Evolutionary conservation across 2,888 invertebrate species (phyloP).

Genomic region (Meteorus colon): DNA sequence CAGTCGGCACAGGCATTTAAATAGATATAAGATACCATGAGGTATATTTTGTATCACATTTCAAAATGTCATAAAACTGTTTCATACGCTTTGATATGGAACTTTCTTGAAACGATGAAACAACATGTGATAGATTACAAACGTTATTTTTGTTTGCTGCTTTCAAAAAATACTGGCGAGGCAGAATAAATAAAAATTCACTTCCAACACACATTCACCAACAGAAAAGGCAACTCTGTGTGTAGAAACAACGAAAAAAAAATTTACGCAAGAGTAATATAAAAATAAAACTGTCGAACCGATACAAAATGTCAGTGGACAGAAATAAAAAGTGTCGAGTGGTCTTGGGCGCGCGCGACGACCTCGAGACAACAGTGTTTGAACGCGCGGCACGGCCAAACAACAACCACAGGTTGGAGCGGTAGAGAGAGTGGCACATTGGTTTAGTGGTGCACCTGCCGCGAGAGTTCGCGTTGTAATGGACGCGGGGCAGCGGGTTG

Average conservation of each 20-base stretch:
- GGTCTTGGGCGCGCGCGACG: slow-evolving; percentile 4
- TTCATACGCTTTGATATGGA: background rate
- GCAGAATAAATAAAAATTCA: background rate
- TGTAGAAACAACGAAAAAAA: slow-evolving; percentile 32
- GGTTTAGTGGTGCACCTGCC: slow-evolving; percentile 71
- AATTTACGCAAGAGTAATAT: slow-evolving; percentile 34
- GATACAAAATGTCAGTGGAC: slow-evolving; percentile 7
- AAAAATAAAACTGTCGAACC: slow-evolving; percentile 1
- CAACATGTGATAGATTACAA: background rate
- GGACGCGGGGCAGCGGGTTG: slow-evolving; percentile 72
- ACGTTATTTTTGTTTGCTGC: background rate
- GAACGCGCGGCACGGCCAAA: slow-evolving; percentile 55
- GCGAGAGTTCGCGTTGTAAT: slow-evolving; percentile 73
- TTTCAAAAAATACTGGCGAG: background rate
- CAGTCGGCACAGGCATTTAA: no score
- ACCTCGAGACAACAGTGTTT: slow-evolving; percentile 55
- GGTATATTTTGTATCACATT: background rate
- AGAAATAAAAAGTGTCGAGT: slow-evolving; percentile 2
- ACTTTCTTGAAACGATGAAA: background rate
- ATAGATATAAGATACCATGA: background rate
- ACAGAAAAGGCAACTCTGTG: no score
- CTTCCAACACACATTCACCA: no score
- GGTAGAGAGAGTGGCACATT: slow-evolving; percentile 63
- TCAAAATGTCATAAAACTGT: background rate
- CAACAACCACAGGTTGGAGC: slow-evolving; percentile 58